Percentiles rank a stretch among this genome's conserved stretches.
Evolutionary conservation across 2,888 invertebrate genomes (phyloP).

Genomic region (Oscheius onirici): DNA sequence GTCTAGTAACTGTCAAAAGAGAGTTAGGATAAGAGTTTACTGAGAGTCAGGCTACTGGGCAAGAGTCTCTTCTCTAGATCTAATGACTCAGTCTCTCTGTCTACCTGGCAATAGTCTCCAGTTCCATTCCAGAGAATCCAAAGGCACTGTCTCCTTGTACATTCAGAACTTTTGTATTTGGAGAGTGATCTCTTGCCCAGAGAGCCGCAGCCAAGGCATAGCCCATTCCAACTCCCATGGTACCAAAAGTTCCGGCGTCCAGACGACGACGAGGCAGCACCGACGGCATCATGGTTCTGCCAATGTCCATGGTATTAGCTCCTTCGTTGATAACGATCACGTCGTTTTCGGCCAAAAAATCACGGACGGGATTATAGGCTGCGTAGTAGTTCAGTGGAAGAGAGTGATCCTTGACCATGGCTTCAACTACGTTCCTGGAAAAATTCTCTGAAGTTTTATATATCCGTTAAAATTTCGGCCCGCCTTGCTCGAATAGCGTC

Average conservation of each 20-base stretch:
- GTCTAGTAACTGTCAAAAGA: too few species aligned
- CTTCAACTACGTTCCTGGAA: conserved; percentile 72
- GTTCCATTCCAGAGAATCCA: conserved; percentile 97
- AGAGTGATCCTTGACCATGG: conserved; percentile 80
- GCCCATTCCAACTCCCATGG: conserved; percentile 69
- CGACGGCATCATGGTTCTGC: conserved; percentile 76
- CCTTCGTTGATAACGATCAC: conserved; percentile 94
- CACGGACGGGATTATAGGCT: conserved; percentile 81
- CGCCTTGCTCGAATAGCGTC: too few species aligned
- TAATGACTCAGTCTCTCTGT: too few species aligned
- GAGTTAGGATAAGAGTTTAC: too few species aligned
- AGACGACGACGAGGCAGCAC: conserved; percentile 73
- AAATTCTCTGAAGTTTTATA: too few species aligned
- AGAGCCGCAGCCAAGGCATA: conserved; percentile 82
- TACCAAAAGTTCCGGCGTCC: conserved; percentile 93
- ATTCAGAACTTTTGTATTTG: conserved; percentile 83
- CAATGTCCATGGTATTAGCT: conserved; percentile 98
- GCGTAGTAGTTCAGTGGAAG: conserved; percentile 92
- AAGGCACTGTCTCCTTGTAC: conserved; percentile 97
- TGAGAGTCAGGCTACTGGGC: too few species aligned
- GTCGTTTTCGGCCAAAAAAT: conserved; percentile 73
- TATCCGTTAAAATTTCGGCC: too few species aligned
- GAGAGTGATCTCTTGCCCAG: conserved; percentile 84
- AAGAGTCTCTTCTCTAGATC: too few species aligned
- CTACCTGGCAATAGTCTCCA: conserved; percentile 88